Evolutionary conservation across 2,888 invertebrate species (phyloP).

Genomic region (Caenorhabditis sp.): DNA sequence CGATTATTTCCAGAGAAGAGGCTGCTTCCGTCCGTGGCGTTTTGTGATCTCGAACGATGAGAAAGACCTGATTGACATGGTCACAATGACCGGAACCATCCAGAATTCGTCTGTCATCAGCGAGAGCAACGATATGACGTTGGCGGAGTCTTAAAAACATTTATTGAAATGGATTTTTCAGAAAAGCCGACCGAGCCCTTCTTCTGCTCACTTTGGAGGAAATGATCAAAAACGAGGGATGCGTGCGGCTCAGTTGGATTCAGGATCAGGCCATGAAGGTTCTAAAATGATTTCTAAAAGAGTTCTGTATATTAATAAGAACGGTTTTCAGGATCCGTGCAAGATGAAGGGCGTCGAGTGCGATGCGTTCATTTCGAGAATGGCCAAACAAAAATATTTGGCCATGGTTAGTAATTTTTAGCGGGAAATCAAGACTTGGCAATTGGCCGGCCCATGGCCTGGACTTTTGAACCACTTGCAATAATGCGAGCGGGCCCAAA

Average conservation of each 20-base stretch:
- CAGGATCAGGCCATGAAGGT: not conserved
- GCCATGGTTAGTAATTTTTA: too few species aligned
- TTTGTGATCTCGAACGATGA: slow-evolving; percentile 42
- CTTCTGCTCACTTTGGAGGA: slow-evolving; percentile 30
- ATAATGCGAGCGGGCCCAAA: too few species aligned
- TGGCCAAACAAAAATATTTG: too few species aligned
- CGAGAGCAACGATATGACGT: slow-evolving; percentile 36
- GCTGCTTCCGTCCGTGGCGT: slow-evolving; percentile 32
- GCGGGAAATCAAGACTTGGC: too few species aligned
- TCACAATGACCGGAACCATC: slow-evolving; percentile 35
- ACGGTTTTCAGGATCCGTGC: not conserved
- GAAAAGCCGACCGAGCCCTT: slow-evolving; percentile 33
- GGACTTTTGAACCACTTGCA: too few species aligned
- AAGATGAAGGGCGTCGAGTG: not conserved
- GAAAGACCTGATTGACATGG: slow-evolving; percentile 29
- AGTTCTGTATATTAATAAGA: not conserved
- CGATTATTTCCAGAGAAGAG: not conserved
- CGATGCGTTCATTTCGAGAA: slow-evolving; percentile 29
- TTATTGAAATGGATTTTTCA: slow-evolving; percentile 1
- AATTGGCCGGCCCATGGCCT: too few species aligned
- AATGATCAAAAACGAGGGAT: slow-evolving; percentile 31
- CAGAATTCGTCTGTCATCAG: slow-evolving; percentile 41
- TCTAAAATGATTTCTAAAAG: not conserved
- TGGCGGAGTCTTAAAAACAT: not conserved
- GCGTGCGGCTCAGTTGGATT: not conserved